A percentile compares a stretch with the other conserved stretches of the same genome.
These are phyloP conservation scores for mouse (Mus musculus) DNA, from an alignment of 2,113 vertebrate genomes.

Conservation along the genomic window GRCm39 chr5:34833501-34834000, in stretches of 20 bases:
- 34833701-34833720: no score
- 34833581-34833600: no score
- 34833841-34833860: not conserved
- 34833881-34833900: not conserved
- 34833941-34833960: not conserved
- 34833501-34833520: slow-evolving; percentile 91
- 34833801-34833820: not conserved
- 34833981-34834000: no score
- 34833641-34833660: no score
- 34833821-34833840: slow-evolving; percentile 4
- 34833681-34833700: fast-evolving
- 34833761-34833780: not conserved
- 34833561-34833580: no score
- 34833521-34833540: slow-evolving; percentile 89
- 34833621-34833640: no score
- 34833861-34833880: not conserved
- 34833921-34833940: not conserved
- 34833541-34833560: no score
- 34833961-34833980: not conserved
- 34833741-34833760: not conserved
- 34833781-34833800: not conserved
- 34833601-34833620: no score
- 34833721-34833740: no score
- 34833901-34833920: slow-evolving; percentile 23
- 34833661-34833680: fast-evolving